Evolutionary conservation across 35 echinoderm and acorn worm genomes (phyloP).

Genomic region (Stichopus chloronotus): DNA sequence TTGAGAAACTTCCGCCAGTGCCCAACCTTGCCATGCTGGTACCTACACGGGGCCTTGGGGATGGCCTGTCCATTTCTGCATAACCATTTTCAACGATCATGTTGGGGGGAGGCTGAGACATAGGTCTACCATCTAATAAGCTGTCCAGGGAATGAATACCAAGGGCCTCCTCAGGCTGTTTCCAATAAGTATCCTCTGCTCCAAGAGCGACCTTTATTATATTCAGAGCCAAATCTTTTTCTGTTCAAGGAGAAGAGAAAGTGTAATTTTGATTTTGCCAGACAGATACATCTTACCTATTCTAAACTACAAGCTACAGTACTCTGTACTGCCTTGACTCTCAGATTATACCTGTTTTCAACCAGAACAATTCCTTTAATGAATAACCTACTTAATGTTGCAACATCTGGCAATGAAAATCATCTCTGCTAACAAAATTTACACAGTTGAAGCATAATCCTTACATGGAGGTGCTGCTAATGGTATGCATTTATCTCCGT

Average conservation of each 20-base stretch:
- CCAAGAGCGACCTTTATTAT: conserved; percentile 82
- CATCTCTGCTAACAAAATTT: too few relatives aligned
- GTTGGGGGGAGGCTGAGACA: conserved; percentile 65
- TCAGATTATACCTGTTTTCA: too few relatives aligned
- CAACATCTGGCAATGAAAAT: too few relatives aligned
- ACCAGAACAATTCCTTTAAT: too few relatives aligned
- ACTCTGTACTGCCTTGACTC: too few relatives aligned
- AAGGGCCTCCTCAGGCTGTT: conserved; percentile 26
- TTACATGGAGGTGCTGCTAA: too few relatives aligned
- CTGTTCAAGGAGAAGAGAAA: conserved; percentile 25
- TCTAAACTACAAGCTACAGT: too few relatives aligned
- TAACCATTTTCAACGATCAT: conserved; percentile 93
- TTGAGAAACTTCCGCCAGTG: conserved; percentile 57
- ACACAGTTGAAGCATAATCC: too few relatives aligned
- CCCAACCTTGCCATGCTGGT: conserved; percentile 41
- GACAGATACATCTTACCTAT: too few relatives aligned
- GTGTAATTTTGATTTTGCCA: neutral
- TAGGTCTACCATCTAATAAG: conserved; percentile 16
- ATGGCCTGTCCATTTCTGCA: conserved; percentile 74
- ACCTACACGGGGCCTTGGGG: conserved; percentile 44
- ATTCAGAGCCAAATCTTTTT: conserved; percentile 96
- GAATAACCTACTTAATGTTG: too few relatives aligned
- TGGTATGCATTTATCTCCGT: too few relatives aligned
- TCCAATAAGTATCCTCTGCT: conserved; percentile 63
- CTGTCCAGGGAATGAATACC: neutral